These are phyloP conservation scores for Tigriopus californicus DNA, from an alignment of 2,888 invertebrate genomes.

Conservation along the genomic window DNA sequence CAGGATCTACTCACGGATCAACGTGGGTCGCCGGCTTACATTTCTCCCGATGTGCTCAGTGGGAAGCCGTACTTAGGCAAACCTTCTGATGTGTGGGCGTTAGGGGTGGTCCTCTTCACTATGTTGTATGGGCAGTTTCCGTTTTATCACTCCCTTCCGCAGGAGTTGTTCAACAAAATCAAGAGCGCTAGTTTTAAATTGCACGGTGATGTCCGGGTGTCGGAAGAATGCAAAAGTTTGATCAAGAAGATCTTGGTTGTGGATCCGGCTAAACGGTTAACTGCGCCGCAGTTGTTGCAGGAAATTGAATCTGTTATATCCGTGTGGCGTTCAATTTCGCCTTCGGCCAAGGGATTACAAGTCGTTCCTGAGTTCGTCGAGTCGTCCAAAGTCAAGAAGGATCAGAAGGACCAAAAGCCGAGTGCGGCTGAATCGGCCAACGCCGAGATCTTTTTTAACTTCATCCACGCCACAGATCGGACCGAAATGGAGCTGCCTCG, in stretches of 20 bases:
- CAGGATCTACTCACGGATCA: constrained; percentile 51
- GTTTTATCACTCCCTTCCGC: constrained; percentile 52
- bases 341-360: background rate
- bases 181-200: constrained; percentile 51
- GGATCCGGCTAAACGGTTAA: constrained; percentile 45
- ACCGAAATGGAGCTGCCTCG: background rate
- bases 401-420: background rate
- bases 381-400: background rate
- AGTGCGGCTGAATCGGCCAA: background rate
- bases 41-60: constrained; percentile 55
- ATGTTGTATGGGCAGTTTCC: constrained; percentile 64
- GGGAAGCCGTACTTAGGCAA: constrained; percentile 57
- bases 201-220: constrained; percentile 41
- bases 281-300: constrained; percentile 46
- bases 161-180: constrained; percentile 52
- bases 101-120: constrained; percentile 56
- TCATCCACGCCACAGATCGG: background rate
- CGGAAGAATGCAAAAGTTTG: constrained; percentile 43
- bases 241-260: constrained; percentile 66
- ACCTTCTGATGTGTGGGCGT: constrained; percentile 64
- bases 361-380: background rate
- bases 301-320: background rate
- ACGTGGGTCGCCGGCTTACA: constrained; percentile 58
- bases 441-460: background rate
- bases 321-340: background rate